phyloP scores from a whole-genome alignment of 2,797 vertebrate species.

The Tolypeutes matacus region DNA sequence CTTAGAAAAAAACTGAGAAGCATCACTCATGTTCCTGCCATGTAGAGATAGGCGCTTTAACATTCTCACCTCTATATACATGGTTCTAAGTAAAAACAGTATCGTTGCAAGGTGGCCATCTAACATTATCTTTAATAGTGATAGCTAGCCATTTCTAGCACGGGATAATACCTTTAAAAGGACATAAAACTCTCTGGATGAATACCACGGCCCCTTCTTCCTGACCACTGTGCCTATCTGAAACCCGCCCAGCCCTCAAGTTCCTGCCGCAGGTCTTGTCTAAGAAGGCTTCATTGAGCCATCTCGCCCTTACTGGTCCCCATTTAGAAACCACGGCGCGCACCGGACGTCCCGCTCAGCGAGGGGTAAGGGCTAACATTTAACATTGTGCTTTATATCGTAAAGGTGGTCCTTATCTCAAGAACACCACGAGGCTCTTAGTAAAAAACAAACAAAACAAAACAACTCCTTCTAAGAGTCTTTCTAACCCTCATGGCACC shows the following conservation, averaged over 20 bases:
- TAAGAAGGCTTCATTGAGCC: neutral
- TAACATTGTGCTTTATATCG: neutral
- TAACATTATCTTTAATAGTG: neutral
- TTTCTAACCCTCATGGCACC: neutral
- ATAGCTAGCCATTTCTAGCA: neutral
- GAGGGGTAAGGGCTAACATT: neutral
- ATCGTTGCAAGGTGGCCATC: neutral
- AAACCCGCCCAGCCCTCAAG: neutral
- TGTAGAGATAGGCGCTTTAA: neutral
- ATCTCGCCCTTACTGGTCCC: neutral
- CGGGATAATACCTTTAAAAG: neutral
- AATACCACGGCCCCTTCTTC: neutral
- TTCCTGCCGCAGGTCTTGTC: neutral
- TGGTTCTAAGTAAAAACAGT: neutral
- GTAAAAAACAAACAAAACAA: neutral
- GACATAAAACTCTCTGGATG: neutral
- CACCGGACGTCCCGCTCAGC: neutral
- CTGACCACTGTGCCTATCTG: neutral
- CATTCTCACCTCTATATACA: neutral
- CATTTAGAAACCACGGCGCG: neutral
- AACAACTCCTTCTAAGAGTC: neutral
- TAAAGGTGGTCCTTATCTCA: neutral
- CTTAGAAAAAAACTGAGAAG: neutral
- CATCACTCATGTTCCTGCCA: neutral
- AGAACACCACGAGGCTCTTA: neutral